These are phyloP conservation scores for Varroa destructor DNA, from an alignment of 1,140 invertebrate genomes.

Conservation along the genomic window DNA sequence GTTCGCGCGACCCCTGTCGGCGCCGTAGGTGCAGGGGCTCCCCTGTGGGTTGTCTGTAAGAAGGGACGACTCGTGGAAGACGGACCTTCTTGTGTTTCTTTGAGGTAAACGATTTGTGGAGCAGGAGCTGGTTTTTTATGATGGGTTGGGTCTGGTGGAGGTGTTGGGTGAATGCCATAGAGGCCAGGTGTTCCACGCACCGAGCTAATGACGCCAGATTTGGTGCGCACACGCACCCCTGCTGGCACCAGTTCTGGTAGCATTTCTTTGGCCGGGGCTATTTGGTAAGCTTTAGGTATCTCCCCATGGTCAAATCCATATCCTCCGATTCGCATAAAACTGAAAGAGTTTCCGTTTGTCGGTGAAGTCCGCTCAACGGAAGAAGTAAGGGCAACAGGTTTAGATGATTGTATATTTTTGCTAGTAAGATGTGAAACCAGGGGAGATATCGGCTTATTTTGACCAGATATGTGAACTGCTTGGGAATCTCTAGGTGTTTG, in stretches of 20 bases:
- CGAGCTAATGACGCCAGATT: conserved; percentile 8
- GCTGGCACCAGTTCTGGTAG: conserved; percentile 18
- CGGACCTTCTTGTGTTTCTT: neutral
- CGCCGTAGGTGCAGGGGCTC: no score
- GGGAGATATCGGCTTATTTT: neutral
- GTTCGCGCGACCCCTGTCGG: no score
- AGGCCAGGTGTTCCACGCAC: conserved; percentile 4
- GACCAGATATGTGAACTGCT: no score
- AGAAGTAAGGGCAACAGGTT: neutral
- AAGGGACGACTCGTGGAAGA: no score
- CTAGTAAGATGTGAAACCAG: neutral
- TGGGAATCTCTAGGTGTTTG: no score
- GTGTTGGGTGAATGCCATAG: conserved; percentile 20
- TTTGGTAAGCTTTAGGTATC: neutral
- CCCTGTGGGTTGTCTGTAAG: no score
- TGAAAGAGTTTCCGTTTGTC: neutral
- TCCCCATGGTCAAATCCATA: conserved; percentile 11
- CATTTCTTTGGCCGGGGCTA: conserved; percentile 15
- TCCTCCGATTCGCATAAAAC: conserved; percentile 16
- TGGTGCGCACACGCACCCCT: conserved; percentile 15
- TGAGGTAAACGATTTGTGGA: conserved; percentile 8
- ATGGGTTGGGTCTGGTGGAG: neutral
- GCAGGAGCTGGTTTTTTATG: neutral
- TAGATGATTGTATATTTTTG: neutral
- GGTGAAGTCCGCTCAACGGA: neutral